Evolutionary conservation across 2,113 vertebrate species (phyloP).

Genomic region (Loxodonta africana): DNA sequence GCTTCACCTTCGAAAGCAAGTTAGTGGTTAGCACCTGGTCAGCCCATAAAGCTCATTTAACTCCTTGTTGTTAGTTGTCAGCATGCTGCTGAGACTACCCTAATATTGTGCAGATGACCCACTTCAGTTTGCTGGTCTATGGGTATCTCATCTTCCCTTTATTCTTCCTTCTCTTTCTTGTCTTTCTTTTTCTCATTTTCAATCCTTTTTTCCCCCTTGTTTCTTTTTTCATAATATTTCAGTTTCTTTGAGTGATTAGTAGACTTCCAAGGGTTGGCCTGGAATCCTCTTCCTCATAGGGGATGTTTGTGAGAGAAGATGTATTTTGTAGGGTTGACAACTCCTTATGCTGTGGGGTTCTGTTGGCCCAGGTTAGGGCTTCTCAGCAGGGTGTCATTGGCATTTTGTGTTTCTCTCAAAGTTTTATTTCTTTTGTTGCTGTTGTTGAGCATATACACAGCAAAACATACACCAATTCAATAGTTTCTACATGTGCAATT

Average conservation of each 20-base stretch:
- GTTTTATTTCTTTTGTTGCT: background rate
- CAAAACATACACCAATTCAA: background rate
- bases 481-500: background rate
- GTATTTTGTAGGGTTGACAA: background rate
- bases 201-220: background rate
- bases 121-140: background rate
- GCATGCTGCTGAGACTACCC: fast-evolving
- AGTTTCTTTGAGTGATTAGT: background rate
- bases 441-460: background rate
- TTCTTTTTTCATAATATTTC: background rate
- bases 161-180: background rate
- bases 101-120: background rate
- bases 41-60: background rate
- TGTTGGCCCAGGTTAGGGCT: background rate
- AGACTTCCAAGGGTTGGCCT: background rate
- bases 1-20: background rate
- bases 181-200: background rate
- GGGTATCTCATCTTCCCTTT: background rate
- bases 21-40: background rate
- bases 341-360: background rate
- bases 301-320: background rate
- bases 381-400: background rate
- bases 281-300: background rate
- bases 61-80: background rate
- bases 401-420: background rate